Percentiles rank a stretch among this genome's conserved stretches.
Conservation (phyloP, 2,888 invertebrate genomes). For the Torymus auratus region DNA sequence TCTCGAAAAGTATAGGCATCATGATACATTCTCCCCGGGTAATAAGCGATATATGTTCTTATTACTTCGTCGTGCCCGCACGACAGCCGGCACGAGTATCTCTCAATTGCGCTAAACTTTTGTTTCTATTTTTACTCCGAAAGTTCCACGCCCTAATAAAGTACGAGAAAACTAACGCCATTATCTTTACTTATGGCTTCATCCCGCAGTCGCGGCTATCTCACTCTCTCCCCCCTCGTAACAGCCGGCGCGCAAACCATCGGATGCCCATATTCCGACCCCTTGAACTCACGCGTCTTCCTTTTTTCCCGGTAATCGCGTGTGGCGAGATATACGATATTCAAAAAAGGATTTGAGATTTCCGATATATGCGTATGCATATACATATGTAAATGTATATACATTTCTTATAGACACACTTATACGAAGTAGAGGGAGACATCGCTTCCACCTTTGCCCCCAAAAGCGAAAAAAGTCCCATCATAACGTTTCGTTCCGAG, state of each 20-base stretch:
- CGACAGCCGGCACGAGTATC: no score
- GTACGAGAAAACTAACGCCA: not conserved
- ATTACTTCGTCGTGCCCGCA: no score
- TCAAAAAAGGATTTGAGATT: constrained; percentile 20
- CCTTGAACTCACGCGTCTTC: not conserved
- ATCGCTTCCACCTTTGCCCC: no score
- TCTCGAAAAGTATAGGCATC: no score
- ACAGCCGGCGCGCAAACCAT: not conserved
- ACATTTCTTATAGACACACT: no score
- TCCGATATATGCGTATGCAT: no score
- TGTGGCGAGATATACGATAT: constrained; percentile 23
- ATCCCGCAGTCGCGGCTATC: not conserved
- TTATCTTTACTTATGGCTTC: not conserved
- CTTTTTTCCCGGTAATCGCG: constrained; percentile 24
- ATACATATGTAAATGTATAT: no score
- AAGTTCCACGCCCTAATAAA: constrained; percentile 5
- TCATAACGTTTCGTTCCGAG: constrained; percentile 25
- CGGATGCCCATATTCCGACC: not conserved
- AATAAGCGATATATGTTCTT: no score
- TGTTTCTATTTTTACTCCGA: constrained; percentile 14
- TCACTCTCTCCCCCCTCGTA: not conserved
- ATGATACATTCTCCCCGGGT: no score
- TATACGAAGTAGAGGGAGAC: no score
- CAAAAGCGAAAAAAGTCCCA: not conserved
- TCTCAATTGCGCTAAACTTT: constrained; percentile 5